A percentile compares a stretch with the other conserved stretches of the same genome.
phyloP scores from a whole-genome alignment of 1,140 invertebrate species.

The Plutomurus gul region DNA sequence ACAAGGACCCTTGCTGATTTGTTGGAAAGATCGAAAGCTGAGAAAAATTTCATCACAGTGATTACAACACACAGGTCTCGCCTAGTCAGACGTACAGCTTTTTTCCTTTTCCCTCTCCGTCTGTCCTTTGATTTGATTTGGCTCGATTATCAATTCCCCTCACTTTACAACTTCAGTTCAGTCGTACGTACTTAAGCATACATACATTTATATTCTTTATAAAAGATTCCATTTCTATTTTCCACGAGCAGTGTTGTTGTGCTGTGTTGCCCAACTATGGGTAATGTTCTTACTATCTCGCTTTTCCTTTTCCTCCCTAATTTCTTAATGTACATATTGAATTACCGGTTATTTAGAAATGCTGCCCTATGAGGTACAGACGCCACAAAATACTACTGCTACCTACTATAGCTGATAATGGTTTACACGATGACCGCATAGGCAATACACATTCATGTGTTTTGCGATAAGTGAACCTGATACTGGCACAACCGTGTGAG shows the following conservation, averaged over 20 bases:
- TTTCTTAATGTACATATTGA: conserved; percentile 40
- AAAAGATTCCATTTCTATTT: neutral
- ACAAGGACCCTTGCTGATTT: conserved; percentile 31
- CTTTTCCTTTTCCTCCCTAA: conserved; percentile 31
- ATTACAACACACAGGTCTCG: neutral
- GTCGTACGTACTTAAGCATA: too few species aligned
- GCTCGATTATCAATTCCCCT: conserved; percentile 2
- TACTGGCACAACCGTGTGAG: conserved; percentile 4
- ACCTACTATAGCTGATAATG: conserved; percentile 11
- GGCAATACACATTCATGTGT: neutral
- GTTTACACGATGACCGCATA: neutral
- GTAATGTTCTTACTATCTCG: neutral
- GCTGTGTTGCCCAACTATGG: too few species aligned
- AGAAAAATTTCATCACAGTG: neutral
- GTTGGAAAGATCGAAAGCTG: neutral
- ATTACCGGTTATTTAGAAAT: conserved; percentile 24
- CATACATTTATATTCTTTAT: neutral
- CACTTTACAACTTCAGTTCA: neutral
- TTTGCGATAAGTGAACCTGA: neutral
- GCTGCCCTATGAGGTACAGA: neutral
- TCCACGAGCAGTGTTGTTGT: neutral
- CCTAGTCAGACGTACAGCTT: neutral
- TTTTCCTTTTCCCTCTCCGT: neutral
- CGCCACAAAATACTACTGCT: conserved; percentile 1
- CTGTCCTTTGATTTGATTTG: conserved; percentile 15